Evolutionary conservation across 2,113 vertebrate genomes (phyloP), one percentile per base, ranked within the genome.

Genomic region (Phalacrocorax carbo): DNA sequence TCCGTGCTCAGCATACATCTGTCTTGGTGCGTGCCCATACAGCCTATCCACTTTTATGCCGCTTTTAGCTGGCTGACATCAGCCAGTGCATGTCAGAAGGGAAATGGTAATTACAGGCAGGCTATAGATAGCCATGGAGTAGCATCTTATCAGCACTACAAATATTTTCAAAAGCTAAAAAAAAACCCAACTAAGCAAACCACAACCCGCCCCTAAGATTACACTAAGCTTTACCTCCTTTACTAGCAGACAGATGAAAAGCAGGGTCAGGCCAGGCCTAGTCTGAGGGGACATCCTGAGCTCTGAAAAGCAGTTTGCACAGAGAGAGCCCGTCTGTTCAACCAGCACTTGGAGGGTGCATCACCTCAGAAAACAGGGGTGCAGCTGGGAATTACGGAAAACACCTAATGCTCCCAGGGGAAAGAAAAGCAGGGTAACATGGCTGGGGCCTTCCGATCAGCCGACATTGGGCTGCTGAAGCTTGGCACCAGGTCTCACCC

Each of bases 1-100:
- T 85, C 34, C 27, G 29, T n/a, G 25, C 51, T 46, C 7, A 2
- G 27, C 2, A 0, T 16, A 25, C 0, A 0, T 21, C 1, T 10
- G 34, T 42, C 14, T 51, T 34, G 51, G 11, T 71, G 69, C 9
- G 13, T 15, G 38, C 17, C 25, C 7, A 54, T 55, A 71, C 9
- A 38, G 42, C 17, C 34, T 5, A 40, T 62, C 42, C 73, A 75
- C 17, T 89, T 48, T 9, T 15, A n/a, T 5, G 36, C 34, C 21
- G 18, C 44, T 51, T 92, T 81, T 42, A 88, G 64, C 72, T 22
- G 30, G 25, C 83, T 78, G 69, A 5, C 90, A 88, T 19, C 52
- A 89, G 48, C 27, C 77, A 75, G 42, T 0, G 3, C 10, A 18
- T 30, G 55, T 57, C 77, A 64, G 69, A 84, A 71, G 34, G 61